Evolutionary conservation across 2,113 vertebrate species (phyloP).

Genomic region (Ictalurus punctatus): DNA sequence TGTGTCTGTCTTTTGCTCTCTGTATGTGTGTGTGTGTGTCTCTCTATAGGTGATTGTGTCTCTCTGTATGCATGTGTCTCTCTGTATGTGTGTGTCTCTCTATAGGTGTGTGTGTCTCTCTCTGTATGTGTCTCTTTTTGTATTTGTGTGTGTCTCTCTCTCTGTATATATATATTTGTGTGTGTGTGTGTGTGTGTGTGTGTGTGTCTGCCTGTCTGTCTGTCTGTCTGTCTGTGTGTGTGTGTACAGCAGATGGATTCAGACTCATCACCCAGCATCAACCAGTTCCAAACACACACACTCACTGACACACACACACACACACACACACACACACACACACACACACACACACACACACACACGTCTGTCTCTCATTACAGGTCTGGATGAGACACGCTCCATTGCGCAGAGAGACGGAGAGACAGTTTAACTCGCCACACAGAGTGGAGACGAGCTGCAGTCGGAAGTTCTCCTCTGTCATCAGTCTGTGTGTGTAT

Average conservation of each 20-base stretch:
- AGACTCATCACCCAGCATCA: no score
- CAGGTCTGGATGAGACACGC: constrained; percentile 43
- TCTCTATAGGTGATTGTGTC: not conserved
- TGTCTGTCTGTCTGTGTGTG: not conserved
- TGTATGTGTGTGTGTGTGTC: not conserved
- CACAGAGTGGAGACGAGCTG: constrained; percentile 45
- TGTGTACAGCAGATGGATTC: no score
- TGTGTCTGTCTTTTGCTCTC: no score
- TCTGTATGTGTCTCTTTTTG: not conserved
- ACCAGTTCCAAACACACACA: not conserved
- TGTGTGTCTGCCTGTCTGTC: not conserved
- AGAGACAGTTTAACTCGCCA: constrained; percentile 55
- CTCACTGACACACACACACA: constrained; percentile 2
- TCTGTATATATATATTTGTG: not conserved
- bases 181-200: not conserved
- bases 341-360: constrained; percentile 17
- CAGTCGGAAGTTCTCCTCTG: constrained; percentile 53
- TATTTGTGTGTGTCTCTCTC: not conserved
- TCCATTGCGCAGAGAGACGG: constrained; percentile 53
- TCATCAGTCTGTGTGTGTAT: constrained; percentile 46
- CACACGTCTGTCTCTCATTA: constrained; percentile 51
- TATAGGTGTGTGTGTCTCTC: not conserved
- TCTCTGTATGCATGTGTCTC: not conserved
- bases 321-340: constrained; percentile 2
- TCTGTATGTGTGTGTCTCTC: not conserved